Conservation (phyloP, 2,888 invertebrate genomes). For the Drosophila multiciliata region DNA sequence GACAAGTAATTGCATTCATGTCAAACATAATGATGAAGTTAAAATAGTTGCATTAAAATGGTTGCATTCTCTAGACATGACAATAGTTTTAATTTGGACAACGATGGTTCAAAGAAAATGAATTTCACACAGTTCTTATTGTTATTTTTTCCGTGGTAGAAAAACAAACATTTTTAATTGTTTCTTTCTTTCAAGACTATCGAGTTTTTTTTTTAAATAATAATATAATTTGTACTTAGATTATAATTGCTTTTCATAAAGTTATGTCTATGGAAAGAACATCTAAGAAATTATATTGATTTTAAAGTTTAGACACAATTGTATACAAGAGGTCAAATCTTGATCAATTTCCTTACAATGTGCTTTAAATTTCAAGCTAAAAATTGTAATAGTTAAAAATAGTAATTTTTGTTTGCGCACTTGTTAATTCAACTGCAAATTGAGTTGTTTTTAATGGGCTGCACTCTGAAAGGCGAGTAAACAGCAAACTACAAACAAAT, state of each 20-base stretch:
- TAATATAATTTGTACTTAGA: too few species aligned
- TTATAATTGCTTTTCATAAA: neutral
- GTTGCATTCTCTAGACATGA: neutral
- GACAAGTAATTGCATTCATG: neutral
- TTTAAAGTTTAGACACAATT: neutral
- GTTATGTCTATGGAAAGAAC: neutral
- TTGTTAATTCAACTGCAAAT: constrained; percentile 52
- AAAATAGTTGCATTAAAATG: neutral
- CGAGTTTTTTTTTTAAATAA: neutral
- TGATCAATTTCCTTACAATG: constrained; percentile 3
- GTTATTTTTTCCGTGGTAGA: neutral
- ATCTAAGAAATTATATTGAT: neutral
- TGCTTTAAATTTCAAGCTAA: constrained; percentile 6
- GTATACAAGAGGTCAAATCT: neutral
- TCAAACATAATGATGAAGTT: neutral
- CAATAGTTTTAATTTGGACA: neutral
- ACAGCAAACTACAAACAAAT: constrained; percentile 41
- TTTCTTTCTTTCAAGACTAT: neutral
- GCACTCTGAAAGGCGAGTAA: constrained; percentile 17
- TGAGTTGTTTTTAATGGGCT: constrained; percentile 61
- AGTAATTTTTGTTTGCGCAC: constrained; percentile 59
- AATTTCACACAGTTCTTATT: neutral
- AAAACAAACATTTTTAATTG: neutral
- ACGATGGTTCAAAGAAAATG: neutral
- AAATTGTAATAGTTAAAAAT: constrained; percentile 19